Conservation (phyloP, 1,140 invertebrate genomes). For the Aphis craccivora region DNA sequence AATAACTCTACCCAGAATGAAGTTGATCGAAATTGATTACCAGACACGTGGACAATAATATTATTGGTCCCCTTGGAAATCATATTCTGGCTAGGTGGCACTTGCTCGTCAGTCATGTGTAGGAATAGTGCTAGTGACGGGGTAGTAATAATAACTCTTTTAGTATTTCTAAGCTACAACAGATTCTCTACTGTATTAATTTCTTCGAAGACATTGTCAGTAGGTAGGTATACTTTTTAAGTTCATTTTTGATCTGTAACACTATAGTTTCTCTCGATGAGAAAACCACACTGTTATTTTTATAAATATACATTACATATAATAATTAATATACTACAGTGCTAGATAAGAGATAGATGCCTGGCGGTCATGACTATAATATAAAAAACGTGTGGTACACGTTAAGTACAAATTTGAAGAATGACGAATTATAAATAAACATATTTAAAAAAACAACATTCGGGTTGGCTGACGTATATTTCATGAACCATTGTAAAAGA, state of each 20-base stretch:
- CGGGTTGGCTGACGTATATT: neutral
- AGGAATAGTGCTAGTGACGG: no score
- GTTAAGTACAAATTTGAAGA: neutral
- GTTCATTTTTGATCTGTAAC: neutral
- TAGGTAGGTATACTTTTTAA: neutral
- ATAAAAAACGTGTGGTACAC: neutral
- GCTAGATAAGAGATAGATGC: neutral
- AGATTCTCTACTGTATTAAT: no score
- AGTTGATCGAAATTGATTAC: no score
- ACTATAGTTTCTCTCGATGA: no score
- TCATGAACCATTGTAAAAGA: constrained; percentile 24
- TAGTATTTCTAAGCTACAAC: no score
- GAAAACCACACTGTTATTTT: neutral
- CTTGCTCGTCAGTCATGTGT: no score
- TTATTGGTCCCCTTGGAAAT: no score
- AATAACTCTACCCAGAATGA: no score
- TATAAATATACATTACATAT: no score
- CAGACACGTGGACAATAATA: no score
- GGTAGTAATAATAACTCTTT: no score
- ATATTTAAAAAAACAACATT: neutral
- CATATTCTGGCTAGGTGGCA: no score
- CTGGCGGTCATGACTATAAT: neutral
- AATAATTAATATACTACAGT: neutral
- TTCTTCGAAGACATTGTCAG: neutral
- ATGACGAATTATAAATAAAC: constrained; percentile 39